These are phyloP conservation scores for Catharus ustulatus DNA, from an alignment of 2,797 vertebrate species.

Conservation along the genomic window DNA sequence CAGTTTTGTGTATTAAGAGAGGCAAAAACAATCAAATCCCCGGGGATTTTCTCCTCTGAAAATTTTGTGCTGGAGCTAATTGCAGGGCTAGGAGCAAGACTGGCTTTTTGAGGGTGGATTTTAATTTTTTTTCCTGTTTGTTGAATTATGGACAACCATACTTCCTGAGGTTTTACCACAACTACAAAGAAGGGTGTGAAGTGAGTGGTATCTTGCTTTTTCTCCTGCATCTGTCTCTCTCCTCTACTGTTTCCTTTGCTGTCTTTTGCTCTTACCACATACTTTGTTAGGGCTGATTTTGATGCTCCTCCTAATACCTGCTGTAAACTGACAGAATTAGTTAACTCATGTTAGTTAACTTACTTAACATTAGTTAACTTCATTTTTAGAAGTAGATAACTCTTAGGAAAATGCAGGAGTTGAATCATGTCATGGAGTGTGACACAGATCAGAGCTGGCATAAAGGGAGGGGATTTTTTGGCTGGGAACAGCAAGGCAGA, in stretches of 20 bases:
- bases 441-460: not conserved
- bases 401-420: not conserved
- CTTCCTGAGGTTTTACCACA: not conserved
- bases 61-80: not conserved
- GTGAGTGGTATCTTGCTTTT: not conserved
- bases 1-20: not conserved
- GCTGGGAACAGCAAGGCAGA: not conserved
- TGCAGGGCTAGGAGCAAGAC: not conserved
- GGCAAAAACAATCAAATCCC: not conserved
- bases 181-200: not conserved
- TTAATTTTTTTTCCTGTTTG: not conserved
- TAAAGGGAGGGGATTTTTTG: not conserved
- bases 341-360: not conserved
- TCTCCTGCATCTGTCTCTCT: not conserved
- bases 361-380: not conserved
- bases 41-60: not conserved
- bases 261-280: not conserved
- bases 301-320: not conserved
- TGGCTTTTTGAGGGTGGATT: not conserved
- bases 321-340: not conserved
- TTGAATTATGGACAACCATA: not conserved
- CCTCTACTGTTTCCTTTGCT: fast-evolving
- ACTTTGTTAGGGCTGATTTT: not conserved
- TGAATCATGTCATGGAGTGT: not conserved
- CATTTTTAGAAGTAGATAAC: not conserved